A percentile compares a stretch with the other conserved stretches of the same genome.
phyloP scores from a whole-genome alignment of 23 tunicate genomes.

The Corella eumyota region DNA sequence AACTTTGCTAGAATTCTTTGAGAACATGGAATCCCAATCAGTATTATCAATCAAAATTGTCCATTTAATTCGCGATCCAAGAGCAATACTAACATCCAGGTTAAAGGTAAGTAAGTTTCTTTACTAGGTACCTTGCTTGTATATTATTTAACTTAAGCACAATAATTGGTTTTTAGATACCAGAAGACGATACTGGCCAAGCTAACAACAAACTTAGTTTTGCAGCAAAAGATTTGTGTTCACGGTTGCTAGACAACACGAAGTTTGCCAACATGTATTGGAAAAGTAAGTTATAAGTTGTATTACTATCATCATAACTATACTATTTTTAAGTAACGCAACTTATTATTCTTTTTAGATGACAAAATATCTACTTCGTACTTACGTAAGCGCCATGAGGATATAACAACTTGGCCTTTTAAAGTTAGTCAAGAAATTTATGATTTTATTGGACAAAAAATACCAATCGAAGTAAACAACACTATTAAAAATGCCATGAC shows the following conservation, averaged over 20 bases:
- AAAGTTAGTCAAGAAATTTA: no score
- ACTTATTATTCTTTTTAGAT: no score
- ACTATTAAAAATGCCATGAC: neutral
- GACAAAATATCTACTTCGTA: no score
- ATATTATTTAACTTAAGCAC: neutral
- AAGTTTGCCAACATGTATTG: conserved; percentile 21
- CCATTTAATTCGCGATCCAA: conserved; percentile 72
- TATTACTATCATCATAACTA: neutral
- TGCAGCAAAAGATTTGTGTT: conserved; percentile 11
- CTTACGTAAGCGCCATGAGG: no score
- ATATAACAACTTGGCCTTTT: no score
- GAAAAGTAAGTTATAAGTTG: conserved; percentile 9
- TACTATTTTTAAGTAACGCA: neutral
- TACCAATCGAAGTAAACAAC: neutral
- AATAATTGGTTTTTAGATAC: conserved; percentile 9
- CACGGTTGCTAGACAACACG: conserved; percentile 7
- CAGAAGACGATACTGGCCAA: conserved; percentile 4
- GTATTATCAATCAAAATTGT: conserved; percentile 20
- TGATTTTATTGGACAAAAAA: no score
- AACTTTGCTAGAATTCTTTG: conserved; percentile 8
- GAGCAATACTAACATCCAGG: conserved; percentile 54
- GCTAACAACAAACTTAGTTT: neutral
- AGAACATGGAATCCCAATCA: neutral
- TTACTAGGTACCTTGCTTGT: neutral
- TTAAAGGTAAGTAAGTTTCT: conserved; percentile 15